Evolutionary conservation across 2,113 vertebrate genomes (phyloP), one percentile per base, ranked within the genome.

Genomic region (Pelmatolapia mariae): DNA sequence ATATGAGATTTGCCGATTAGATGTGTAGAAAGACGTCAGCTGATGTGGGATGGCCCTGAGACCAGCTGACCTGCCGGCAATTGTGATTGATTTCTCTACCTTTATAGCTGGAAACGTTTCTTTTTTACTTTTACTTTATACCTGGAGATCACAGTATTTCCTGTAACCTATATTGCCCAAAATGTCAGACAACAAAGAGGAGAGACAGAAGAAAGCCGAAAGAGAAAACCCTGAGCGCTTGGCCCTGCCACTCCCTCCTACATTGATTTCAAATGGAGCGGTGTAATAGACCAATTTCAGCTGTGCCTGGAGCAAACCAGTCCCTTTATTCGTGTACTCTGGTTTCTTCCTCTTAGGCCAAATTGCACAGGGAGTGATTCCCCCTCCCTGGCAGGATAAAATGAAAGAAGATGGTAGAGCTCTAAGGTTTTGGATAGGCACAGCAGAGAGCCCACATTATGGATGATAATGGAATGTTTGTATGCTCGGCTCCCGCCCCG

Each of bases 221-320:
- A 81, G 61, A 68, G 83, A 88, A 88, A 89, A 36, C 52, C 88
- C 56, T 79, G 18, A 13, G 73, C 68, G 56, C 86, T 73, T 56
- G 57, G 71, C 57, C 63, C 83, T 36, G 86, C 89, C 91, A 88
- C 86, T 92, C 91, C 91, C 84, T 82, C 89, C 85, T 86, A 90
- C 88, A 78, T 83, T 86, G 90, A 89, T 91, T 89, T 92, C 91
- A 93, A 92, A 94, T 90, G 86, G 91, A 94, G 91, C 80, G 40
- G 89, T 13, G 76, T 95, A 96, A 96, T 95, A 85, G 95, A 94
- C 83, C 94, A 94, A 96, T 96, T 95, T 95, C 87, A 91, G 91
- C 93, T 85, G 83, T 76, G 95, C 95, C 94, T 91, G 91, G 40
- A 93, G 95, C 93, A 84, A 94, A 89, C 88, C 89, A 87, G 90